These are phyloP conservation scores for Periophthalmodon schlosseri DNA, from an alignment of 2,113 vertebrate species.

Conservation along the genomic window DNA sequence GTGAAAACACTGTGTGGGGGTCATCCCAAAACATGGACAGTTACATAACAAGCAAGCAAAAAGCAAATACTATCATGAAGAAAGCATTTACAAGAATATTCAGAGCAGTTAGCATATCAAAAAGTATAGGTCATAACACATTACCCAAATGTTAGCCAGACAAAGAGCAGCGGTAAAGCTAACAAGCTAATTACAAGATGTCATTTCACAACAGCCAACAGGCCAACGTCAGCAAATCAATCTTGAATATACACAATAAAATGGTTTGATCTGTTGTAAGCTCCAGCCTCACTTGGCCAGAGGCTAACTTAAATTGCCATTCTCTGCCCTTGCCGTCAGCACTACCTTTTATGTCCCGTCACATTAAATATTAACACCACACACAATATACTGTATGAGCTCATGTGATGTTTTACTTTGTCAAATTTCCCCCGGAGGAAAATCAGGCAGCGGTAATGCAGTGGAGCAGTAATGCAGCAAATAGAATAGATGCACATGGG, in stretches of 20 bases:
- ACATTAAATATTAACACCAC: slow-evolving; percentile 21
- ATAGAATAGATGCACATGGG: slow-evolving; percentile 10
- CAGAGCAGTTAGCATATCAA: too few relatives aligned
- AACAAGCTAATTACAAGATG: not conserved
- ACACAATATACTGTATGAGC: not conserved
- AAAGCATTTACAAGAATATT: too few relatives aligned
- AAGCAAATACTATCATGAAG: too few relatives aligned
- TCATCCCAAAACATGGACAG: too few relatives aligned
- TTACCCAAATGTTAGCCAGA: too few relatives aligned
- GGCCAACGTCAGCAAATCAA: not conserved
- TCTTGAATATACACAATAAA: slow-evolving; percentile 9
- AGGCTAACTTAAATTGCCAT: slow-evolving; percentile 13
- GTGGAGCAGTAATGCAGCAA: not conserved
- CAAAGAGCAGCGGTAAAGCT: not conserved
- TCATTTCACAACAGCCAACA: not conserved
- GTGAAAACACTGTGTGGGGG: too few relatives aligned
- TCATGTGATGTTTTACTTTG: slow-evolving; percentile 12
- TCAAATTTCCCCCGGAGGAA: slow-evolving; percentile 3
- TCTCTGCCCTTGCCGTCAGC: not conserved
- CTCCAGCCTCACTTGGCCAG: slow-evolving; percentile 10
- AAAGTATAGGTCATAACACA: too few relatives aligned
- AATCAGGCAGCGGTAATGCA: slow-evolving; percentile 2
- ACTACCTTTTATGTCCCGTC: slow-evolving; percentile 9
- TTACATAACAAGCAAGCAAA: too few relatives aligned
- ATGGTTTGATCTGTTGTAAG: slow-evolving; percentile 13